Evolutionary conservation across 1,140 invertebrate genomes (phyloP).

Genomic region (Calliphora vicina): DNA sequence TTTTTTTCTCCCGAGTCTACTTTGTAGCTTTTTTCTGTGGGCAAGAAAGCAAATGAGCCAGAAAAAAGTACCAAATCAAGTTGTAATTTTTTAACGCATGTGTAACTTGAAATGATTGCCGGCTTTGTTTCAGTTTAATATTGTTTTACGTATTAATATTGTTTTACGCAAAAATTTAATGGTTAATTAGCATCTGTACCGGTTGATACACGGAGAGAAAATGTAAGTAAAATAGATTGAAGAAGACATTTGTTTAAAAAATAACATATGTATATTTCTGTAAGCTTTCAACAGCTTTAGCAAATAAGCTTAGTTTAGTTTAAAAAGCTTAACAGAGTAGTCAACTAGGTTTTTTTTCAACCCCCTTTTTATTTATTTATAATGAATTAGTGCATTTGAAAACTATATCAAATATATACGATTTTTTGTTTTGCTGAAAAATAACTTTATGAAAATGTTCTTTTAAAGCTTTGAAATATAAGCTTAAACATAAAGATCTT

Average conservation of each 20-base stretch:
- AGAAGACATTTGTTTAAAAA: not conserved
- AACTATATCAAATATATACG: no score
- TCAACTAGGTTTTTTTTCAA: no score
- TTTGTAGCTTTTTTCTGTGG: not conserved
- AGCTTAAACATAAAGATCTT: no score
- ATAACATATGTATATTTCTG: not conserved
- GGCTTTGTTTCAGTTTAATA: not conserved
- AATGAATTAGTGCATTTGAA: no score
- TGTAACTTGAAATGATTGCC: not conserved
- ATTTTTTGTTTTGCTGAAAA: no score
- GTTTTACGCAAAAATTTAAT: not conserved
- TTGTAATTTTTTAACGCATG: not conserved
- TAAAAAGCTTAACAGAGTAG: no score
- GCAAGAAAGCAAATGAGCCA: not conserved
- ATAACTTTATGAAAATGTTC: no score
- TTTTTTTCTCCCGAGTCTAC: not conserved
- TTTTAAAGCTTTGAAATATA: not conserved
- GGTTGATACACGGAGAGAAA: not conserved
- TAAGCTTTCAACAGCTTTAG: not conserved
- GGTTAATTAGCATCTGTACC: not conserved
- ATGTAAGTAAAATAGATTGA: not conserved
- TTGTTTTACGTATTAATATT: not conserved
- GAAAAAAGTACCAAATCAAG: constrained; percentile 32
- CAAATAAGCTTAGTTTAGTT: not conserved
- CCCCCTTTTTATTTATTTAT: no score